These are phyloP conservation scores for Elachura formosa DNA, from an alignment of 2,113 vertebrate species.

Conservation along the genomic window DNA sequence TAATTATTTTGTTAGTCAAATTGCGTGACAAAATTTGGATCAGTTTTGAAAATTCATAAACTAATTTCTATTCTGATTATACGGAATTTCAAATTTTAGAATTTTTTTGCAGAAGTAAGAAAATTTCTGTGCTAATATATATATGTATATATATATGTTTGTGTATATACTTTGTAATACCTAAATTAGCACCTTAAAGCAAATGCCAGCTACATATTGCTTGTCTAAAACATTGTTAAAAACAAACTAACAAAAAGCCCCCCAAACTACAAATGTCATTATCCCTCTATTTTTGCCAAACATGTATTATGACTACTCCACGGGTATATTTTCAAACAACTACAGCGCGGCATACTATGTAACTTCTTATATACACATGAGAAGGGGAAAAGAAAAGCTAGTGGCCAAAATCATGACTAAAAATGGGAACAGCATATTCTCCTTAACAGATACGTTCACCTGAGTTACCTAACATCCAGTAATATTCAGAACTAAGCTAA, in stretches of 20 bases:
- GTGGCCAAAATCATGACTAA: slow-evolving; percentile 38
- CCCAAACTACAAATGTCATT: background rate
- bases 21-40: background rate
- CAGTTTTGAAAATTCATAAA: background rate
- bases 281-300: background rate
- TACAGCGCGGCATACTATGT: slow-evolving; percentile 58
- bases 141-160: background rate
- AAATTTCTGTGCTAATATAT: background rate
- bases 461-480: slow-evolving; percentile 45
- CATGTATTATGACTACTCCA: background rate
- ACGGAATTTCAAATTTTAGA: background rate
- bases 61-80: background rate
- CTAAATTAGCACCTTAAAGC: background rate
- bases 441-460: slow-evolving; percentile 36
- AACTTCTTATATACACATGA: slow-evolving; percentile 60
- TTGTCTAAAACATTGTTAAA: background rate
- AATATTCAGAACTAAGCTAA: slow-evolving; percentile 46
- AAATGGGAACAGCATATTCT: slow-evolving; percentile 41
- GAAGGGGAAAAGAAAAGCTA: slow-evolving; percentile 57
- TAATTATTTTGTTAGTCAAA: background rate
- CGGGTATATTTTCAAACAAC: slow-evolving; percentile 44
- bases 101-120: background rate
- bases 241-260: background rate
- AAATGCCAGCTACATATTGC: background rate
- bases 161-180: slow-evolving; percentile 16